Conservation (phyloP, 2,113 vertebrate species). For the Psilopogon haemacephalus region DNA sequence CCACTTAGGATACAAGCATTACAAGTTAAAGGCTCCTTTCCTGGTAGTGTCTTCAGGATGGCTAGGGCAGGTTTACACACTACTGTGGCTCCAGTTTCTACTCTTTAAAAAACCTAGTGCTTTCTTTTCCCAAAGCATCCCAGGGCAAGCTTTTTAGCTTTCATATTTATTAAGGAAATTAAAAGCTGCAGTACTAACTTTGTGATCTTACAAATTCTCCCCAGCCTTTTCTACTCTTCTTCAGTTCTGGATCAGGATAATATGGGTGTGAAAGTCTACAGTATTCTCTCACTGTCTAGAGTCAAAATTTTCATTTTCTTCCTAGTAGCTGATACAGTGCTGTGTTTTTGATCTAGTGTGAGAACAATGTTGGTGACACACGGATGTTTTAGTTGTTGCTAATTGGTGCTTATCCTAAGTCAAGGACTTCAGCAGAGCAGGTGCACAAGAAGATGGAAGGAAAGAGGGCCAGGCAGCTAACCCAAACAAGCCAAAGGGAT, state of each 20-base stretch:
- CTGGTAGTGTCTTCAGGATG: not conserved
- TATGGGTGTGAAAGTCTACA: not conserved
- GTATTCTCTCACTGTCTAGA: not conserved
- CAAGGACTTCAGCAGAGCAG: not conserved
- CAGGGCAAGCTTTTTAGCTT: not conserved
- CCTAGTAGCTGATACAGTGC: not conserved
- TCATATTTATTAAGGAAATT: not conserved
- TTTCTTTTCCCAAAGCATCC: not conserved
- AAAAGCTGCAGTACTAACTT: not conserved
- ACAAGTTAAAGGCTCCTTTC: not conserved
- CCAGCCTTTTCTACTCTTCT: not conserved
- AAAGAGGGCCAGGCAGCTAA: not conserved
- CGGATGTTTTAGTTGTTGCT: not conserved
- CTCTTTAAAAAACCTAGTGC: not conserved
- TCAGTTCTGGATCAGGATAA: not conserved
- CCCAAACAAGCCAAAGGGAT: not conserved
- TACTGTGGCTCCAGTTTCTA: accelerated
- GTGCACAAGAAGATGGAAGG: not conserved
- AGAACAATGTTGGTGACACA: not conserved
- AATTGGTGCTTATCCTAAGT: not conserved
- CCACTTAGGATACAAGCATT: not conserved
- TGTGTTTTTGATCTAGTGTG: not conserved
- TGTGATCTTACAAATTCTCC: not conserved
- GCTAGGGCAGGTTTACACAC: not conserved
- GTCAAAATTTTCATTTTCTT: not conserved